Evolutionary conservation across 2,797 vertebrate species (phyloP).

Genomic region (Sternarchorhynchus goeldii): DNA sequence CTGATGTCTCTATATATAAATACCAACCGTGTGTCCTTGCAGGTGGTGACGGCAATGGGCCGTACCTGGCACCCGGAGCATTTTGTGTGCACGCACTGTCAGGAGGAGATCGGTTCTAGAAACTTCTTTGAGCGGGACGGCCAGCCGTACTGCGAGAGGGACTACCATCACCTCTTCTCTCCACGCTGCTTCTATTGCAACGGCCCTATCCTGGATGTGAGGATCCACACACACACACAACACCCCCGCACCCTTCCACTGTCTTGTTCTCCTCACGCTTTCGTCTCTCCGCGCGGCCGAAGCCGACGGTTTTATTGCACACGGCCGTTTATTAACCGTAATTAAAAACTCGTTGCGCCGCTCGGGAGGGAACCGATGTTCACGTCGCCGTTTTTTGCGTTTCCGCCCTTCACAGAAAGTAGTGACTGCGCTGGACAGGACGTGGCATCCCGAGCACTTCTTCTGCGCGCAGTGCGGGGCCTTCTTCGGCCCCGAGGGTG

Average conservation of each 20-base stretch:
- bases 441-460: slow-evolving; percentile 99
- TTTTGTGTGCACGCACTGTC: slow-evolving; percentile 88
- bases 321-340: not conserved
- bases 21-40: slow-evolving; percentile 30
- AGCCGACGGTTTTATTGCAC: too few relatives aligned
- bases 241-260: too few relatives aligned
- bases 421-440: slow-evolving; percentile 93
- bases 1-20: not conserved
- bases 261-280: too few relatives aligned
- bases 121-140: slow-evolving; percentile 89
- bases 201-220: slow-evolving; percentile 64
- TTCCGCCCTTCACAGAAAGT: slow-evolving; percentile 84
- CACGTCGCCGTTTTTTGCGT: not conserved
- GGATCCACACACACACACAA: not conserved
- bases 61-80: slow-evolving; percentile 89
- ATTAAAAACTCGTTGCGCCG: not conserved
- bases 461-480: slow-evolving; percentile 98
- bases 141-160: slow-evolving; percentile 87
- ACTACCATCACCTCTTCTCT: slow-evolving; percentile 88
- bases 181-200: slow-evolving; percentile 88
- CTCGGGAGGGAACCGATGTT: too few relatives aligned
- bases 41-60: slow-evolving; percentile 90
- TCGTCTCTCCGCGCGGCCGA: too few relatives aligned
- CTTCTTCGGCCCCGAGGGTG: slow-evolving; percentile 96
- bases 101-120: slow-evolving; percentile 85